phyloP scores from a whole-genome alignment of 1,140 invertebrate species.

The Anoplolepis gracilipes region DNA sequence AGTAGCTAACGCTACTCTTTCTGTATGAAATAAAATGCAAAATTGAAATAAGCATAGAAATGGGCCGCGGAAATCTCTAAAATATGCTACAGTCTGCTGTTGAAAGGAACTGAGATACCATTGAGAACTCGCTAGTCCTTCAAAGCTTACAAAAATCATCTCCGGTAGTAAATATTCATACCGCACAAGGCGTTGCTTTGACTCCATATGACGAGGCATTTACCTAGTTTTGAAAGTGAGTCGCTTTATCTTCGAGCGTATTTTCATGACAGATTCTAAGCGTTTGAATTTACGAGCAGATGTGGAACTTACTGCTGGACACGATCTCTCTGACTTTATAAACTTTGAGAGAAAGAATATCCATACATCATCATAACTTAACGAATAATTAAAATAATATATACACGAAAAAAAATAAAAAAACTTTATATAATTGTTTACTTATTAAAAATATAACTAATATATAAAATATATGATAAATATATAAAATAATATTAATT shows the following conservation, averaged over 20 bases:
- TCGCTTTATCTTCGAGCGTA: constrained; percentile 54
- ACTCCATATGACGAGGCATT: constrained; percentile 53
- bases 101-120: constrained; percentile 47
- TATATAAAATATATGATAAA: too few relatives aligned
- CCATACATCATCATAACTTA: constrained; percentile 12
- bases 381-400: neutral
- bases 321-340: constrained; percentile 19
- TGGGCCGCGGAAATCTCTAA: constrained; percentile 26
- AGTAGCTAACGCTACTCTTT: constrained; percentile 3
- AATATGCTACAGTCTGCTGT: constrained; percentile 14
- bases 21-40: constrained; percentile 24
- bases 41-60: constrained; percentile 32
- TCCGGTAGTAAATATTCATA: constrained; percentile 56
- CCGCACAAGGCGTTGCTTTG: constrained; percentile 38
- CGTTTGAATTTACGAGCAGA: constrained; percentile 52
- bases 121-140: constrained; percentile 26
- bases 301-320: constrained; percentile 33
- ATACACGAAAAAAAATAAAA: too few relatives aligned
- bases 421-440: neutral
- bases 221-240: constrained; percentile 52
- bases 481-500: neutral
- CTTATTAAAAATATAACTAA: neutral
- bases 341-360: constrained; percentile 3
- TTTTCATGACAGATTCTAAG: constrained; percentile 51
- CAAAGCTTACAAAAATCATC: constrained; percentile 45